Evolutionary conservation across 1,140 invertebrate genomes (phyloP), one percentile per base, ranked within the genome.

Genomic region (Temnothorax nylanderi): DNA sequence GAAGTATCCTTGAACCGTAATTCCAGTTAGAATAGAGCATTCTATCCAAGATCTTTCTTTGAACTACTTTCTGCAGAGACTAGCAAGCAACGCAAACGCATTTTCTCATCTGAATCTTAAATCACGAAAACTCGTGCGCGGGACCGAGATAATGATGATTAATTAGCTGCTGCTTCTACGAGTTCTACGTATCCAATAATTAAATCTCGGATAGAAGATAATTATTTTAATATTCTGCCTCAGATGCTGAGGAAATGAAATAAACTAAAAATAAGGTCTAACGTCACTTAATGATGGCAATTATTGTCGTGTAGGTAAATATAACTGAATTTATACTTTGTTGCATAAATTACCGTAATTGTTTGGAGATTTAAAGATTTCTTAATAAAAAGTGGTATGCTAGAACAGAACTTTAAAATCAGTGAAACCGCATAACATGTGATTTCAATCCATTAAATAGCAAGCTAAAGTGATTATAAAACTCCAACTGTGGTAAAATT

Each of bases 191-290:
- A 74, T 74, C 80, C 18, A 47, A 84, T 84, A 84, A 74, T 84
- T 75, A 84, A 84, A 75, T n/a, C 56, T 49, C 18, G 56, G 69
- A 75, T 84, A 75, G 7, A 44, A 84, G n/a, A 84, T 49, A 75
- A 84, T 62, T 84, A 84, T 32, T 54, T 74, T 37, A n/a, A 84
- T 62, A 75, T 49, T 75, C 44, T 16, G 10, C 7, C 41, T 16
- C 47, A 1, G 6, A 34, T 10, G n/a, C 13, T 47, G 34, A 74
- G 7, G 13, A 74, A 26, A 60, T 34, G 5, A 60, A 41, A n/a
- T 60, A 60, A 84, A 75, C 32, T 49, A 13, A 60, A 74, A 18
- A 82, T 41, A 74, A 74, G 7, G 21, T 54, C n/a, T 37, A 26
- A 58, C 3, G 21, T 47, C 13, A 84, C 0, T 60, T 84, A 34